Base-by-base conservation (phyloP, 2,797 vertebrate genomes). In the Eulemur albifrons region DNA sequence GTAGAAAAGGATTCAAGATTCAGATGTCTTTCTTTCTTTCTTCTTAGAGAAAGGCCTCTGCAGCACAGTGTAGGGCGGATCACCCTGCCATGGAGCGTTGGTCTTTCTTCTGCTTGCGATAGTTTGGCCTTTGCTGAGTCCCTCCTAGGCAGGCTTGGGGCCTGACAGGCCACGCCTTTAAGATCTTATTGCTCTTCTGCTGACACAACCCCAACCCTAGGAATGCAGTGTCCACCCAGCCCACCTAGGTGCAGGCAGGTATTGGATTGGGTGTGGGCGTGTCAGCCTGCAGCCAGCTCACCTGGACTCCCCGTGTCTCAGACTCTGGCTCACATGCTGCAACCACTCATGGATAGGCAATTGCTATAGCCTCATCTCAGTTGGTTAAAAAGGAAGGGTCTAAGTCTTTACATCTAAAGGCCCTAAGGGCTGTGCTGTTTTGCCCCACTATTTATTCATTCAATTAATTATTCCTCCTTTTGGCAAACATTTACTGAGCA, bases 341-440 rank as follows among this genome's bases (percentile, higher is more conserved):
- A 20, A 50, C 3, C 6, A 9, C 15, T 65, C 20, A 30, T 1
- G 30, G 35, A 40, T 45, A 52, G 61, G 9, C 50, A 63, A 27
- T 30, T 20, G 6, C 27, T 48, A 0, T 40, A 10, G 11, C 12
- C 20, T 80, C 52, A 35, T 48, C 17, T 30, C 54, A n/a, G 2
- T 12, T 17, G 17, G 30, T 54, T 2, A 0, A 23, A 69, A 73
- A 40, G n/a, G 17, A n/a, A 10, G 38, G n/a, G 40, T 30, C 20
- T 4, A 7, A 7, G 2, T 18, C 23, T 67, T 7, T 32, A 0
- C 3, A 2, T 43, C 32, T 14, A n/a, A 25, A 50, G 7, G 3
- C 4, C 35, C 23, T 25, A 43, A 25, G 20, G 15, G 2, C 9
- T 40, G 40, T 48, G 20, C 6, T 32, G 18, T 35, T 38, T 15